phyloP scores from a whole-genome alignment of 2,113 vertebrate genomes.

The Mastomys natalensis region DNA sequence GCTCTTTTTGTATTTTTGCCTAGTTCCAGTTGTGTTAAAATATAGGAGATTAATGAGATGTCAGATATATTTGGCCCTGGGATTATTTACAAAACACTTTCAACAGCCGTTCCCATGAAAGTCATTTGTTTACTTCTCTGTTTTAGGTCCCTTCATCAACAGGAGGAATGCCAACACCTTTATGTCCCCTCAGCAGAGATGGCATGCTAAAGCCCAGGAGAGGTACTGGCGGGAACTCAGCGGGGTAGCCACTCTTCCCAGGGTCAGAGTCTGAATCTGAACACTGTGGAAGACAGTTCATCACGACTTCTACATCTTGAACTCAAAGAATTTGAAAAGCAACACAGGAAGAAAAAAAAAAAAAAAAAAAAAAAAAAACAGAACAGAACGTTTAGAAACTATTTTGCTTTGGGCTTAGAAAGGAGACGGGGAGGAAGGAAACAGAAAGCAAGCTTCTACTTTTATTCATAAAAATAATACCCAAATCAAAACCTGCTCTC shows the following conservation, averaged over 20 bases:
- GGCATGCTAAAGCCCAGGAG: slow-evolving; percentile 80
- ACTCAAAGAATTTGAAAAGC: slow-evolving; percentile 31
- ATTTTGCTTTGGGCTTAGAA: not conserved
- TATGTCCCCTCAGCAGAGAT: slow-evolving; percentile 80
- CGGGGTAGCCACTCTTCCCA: not conserved
- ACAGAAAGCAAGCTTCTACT: not conserved
- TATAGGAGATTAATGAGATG: not conserved
- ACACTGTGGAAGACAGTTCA: not conserved
- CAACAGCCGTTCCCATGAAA: slow-evolving; percentile 1
- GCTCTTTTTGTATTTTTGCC: not conserved
- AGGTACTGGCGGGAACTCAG: slow-evolving; percentile 81
- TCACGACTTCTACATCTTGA: not conserved
- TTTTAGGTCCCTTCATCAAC: slow-evolving; percentile 86
- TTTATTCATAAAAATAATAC: not conserved
- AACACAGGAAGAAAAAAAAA: not conserved
- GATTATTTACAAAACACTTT: slow-evolving; percentile 17
- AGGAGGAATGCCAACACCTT: slow-evolving; percentile 87
- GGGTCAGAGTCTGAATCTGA: not conserved
- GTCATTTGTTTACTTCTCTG: slow-evolving; percentile 34
- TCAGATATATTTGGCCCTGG: not conserved
- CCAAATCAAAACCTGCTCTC: not conserved
- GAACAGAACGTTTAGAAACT: slow-evolving; percentile 1
- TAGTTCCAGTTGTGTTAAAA: not conserved
- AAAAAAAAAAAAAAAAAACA: not conserved
- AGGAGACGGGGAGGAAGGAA: not conserved